These are phyloP conservation scores for Limnephilus lunatus DNA, from an alignment of 2,888 invertebrate genomes.

Conservation along the genomic window DNA sequence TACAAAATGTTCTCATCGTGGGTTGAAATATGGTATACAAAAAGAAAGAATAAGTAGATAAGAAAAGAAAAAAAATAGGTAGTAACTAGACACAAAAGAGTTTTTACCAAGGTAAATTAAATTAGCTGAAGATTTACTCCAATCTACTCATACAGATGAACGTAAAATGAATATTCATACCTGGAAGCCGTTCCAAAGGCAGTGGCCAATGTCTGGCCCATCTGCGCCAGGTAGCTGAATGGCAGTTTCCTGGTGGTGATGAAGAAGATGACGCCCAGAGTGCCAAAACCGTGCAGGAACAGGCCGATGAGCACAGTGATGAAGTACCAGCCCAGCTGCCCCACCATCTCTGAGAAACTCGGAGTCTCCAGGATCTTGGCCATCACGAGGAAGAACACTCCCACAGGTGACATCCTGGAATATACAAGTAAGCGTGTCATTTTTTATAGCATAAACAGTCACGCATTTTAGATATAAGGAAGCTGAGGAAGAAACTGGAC, in stretches of 20 bases:
- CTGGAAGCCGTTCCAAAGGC: constrained; percentile 98
- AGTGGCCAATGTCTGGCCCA: constrained; percentile 94
- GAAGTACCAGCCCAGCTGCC: constrained; percentile 95
- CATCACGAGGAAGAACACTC: constrained; percentile 92
- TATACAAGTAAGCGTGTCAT: not conserved
- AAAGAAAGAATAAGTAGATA: no score
- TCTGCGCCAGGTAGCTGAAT: constrained; percentile 86
- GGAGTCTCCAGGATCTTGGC: constrained; percentile 95
- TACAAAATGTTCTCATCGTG: no score
- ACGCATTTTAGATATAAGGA: no score
- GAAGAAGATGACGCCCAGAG: constrained; percentile 92
- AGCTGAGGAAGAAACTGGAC: no score
- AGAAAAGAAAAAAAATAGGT: no score
- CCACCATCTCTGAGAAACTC: constrained; percentile 89
- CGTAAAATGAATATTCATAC: constrained; percentile 69
- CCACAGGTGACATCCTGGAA: constrained; percentile 91
- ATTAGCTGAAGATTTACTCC: no score
- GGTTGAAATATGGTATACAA: no score
- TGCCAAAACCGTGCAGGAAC: constrained; percentile 93
- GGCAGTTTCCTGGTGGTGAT: constrained; percentile 89
- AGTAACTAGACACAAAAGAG: no score
- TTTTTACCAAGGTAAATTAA: no score
- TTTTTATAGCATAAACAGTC: no score
- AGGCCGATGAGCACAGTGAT: constrained; percentile 94
- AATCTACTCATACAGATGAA: no score